Base-by-base conservation (phyloP, 2,888 invertebrate species). In the Balanococcus diminutus region DNA sequence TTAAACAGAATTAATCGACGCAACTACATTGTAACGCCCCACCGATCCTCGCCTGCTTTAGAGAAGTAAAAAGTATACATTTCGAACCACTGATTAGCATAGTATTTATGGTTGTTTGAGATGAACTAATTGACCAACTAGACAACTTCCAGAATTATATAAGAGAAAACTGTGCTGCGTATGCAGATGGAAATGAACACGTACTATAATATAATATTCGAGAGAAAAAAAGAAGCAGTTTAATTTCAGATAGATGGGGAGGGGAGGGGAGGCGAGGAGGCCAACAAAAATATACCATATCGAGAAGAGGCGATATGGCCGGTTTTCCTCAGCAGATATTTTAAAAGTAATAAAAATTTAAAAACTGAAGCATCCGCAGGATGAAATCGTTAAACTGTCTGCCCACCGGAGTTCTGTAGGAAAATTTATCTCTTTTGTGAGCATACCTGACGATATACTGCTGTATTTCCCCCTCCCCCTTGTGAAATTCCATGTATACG, bases 381-480 rank as follows among this genome's bases (percentile, higher is more conserved):
- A 75, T 75, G 75, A 75, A 75, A 75, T 75, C 75, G 75, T 75
- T 75, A 75, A 75, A 75, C 75, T 75, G 75, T 75, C 75, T 75
- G 75, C 75, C 75, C 75, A 75, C 75, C 75, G 75, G 32, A 75
- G 75, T 75, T 75, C 32, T 75, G 11, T 28, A 9, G 5, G 32
- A 14, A 75, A 75, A 75, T 75, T 75, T 75, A 75, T 75, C n/a
- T 32, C n/a, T 32, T n/a, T 36, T 22, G 32, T 67, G 61, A 32
- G 36, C 75, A 25, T 75, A 75, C 75, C 32, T 31, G 67, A 28
- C 32, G 75, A 75, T 32, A 6, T 19, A n/a, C 56, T 19, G 16
- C 28, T n/a, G 46, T 16, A 46, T 67, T 25, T 67, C 9, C 14
- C 1, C 11, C 11, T 25, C 8, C 19, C 19, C 2, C 28, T 67